Evolutionary conservation across 2,888 invertebrate genomes (phyloP), one percentile per base, ranked within the genome.

Genomic region (Rhimphoctona megacephalus): DNA sequence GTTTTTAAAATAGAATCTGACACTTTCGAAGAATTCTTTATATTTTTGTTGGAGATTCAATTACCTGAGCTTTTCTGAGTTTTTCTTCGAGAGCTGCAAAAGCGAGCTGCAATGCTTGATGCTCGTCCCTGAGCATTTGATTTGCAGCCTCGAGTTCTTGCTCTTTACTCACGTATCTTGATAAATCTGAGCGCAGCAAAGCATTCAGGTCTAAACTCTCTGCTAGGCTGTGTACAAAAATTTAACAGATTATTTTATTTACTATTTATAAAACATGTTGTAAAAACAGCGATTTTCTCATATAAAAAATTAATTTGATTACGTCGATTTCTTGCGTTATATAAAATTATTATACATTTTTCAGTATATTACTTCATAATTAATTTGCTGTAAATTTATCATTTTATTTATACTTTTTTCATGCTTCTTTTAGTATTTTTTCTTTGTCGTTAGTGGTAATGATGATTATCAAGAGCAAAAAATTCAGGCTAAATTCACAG

Each of bases 81-180:
- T 98, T 98, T 30, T 98, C 98, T 95, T 99, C 99, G 69, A 99
- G 95, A 11, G 98, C 96, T 82, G 97, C 96, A 95, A 98, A 99
- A 2, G 98, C 98, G 89, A 99, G 95, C 93, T 99, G 99, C 86
- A 99, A 94, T 0, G 99, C 98, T 94, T 98, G 98, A 93, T 99
- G 98, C 95, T 99, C 99, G 95, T 99, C 99, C 92, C 97, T 96
- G 82, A 99, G 94, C 90, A 98, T 96, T 95, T 98, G 98, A 95
- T 98, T 98, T 17, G 98, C 95, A 88, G 96, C 96, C 94, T 98
- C 97, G 76, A 98, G 94, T 93, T 98, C 97, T 85, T 96, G 95
- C 94, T 97, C 96, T 91, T 96, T 97, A 85, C 95, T 96, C 92
- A 96, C 96, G 90, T 97, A 96, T 95, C 97, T 96, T 91, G 96